Base-by-base conservation (phyloP, 2,113 vertebrate genomes). In the Rallus limicola region DNA sequence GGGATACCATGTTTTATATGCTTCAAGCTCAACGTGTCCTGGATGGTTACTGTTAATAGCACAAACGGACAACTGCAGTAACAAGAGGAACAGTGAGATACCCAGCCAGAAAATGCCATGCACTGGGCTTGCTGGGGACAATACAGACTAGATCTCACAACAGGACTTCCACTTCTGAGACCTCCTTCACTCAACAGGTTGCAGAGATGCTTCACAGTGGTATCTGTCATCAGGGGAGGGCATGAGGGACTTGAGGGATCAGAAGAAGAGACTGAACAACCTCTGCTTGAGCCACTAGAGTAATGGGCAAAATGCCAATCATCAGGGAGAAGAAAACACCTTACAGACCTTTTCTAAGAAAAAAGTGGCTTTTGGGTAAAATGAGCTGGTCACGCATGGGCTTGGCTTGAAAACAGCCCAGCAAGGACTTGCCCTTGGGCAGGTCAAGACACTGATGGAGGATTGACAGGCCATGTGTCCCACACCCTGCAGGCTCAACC, bases 21-120 rank as follows among this genome's bases (percentile, higher is more conserved):
- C 94, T 74, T 38, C 63, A 50, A 67, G 90, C 52, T 56, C 78
- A 82, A 82, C 31, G 13, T 84, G 91, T 68, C 88, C 90, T 67
- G 82, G 76, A 86, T 62, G 65, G 90, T 88, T 88, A 59, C 87
- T 48, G 86, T 60, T 68, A 83, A 90, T 33, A 88, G 96, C 69
- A 82, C 79, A 33, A 90, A 70, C 1, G 31, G 28, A 88, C 68
- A 25, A 6, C 5, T 55, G 91, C 0, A 69, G 75, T 53, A 88
- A 65, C 68, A n/a, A 81, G 68, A 81, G 88, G 34, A 82, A 55
- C 34, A 17, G 52, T 4, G 64, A 83, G 56, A 70, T 4, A 59
- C 81, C 11, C 71, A 42, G 55, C 26, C 38, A 63, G 64, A 68
- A 90, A 84, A 86, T 60, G 93, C 87, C 87, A 85, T 4, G 20